A percentile compares a stretch with the other conserved stretches of the same genome.
phyloP scores from a whole-genome alignment of 2,888 invertebrate species.

The Pseudolycoriella hygida region DNA sequence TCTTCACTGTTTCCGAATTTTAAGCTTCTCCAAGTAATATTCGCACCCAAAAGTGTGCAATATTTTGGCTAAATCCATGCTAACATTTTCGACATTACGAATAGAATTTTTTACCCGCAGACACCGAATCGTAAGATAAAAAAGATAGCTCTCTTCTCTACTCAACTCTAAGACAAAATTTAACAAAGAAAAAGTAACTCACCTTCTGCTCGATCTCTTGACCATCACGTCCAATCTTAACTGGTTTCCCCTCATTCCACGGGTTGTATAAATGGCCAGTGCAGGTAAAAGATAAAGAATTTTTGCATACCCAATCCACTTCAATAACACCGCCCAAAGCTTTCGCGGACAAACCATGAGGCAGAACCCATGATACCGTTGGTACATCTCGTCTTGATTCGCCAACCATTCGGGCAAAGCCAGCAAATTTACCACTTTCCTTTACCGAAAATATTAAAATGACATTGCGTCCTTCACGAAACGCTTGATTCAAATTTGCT shows the following conservation, averaged over 20 bases:
- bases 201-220: constrained; percentile 87
- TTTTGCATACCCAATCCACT: constrained; percentile 93
- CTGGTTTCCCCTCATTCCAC: constrained; percentile 97
- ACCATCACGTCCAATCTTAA: constrained; percentile 97
- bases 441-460: constrained; percentile 92
- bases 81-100: too few relatives aligned
- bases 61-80: too few relatives aligned
- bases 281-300: constrained; percentile 81
- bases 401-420: constrained; percentile 79
- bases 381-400: constrained; percentile 82
- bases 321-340: constrained; percentile 91
- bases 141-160: too few relatives aligned
- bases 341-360: constrained; percentile 81
- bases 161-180: too few relatives aligned
- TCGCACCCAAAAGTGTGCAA: too few relatives aligned
- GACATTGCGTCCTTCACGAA: constrained; percentile 82
- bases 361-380: constrained; percentile 84
- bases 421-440: constrained; percentile 87
- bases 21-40: too few relatives aligned
- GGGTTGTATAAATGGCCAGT: constrained; percentile 89
- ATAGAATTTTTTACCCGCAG: too few relatives aligned
- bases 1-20: too few relatives aligned
- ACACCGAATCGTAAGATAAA: too few relatives aligned
- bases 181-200: too few relatives aligned
- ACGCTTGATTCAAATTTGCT: constrained; percentile 87